Percentiles rank a stretch among this genome's conserved stretches.
phyloP scores from a whole-genome alignment of 2,797 vertebrate species.

The Pseudochirops cupreus region DNA sequence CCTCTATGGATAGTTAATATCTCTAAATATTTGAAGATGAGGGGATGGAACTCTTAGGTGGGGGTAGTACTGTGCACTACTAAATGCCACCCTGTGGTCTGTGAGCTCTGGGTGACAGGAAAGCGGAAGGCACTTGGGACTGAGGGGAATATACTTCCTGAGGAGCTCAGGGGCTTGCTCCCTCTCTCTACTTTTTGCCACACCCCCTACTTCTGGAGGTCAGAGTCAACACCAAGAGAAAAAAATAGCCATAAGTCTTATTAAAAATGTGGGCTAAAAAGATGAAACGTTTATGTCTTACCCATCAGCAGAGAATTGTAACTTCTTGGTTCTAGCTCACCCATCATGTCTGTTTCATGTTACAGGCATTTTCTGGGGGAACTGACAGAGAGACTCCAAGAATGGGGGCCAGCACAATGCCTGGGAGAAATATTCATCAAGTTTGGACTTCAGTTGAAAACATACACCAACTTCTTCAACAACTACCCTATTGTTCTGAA shows the following conservation, averaged over 20 bases:
- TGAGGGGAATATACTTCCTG: neutral
- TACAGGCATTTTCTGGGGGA: conserved; percentile 85
- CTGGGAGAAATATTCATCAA: conserved; percentile 88
- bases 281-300: neutral
- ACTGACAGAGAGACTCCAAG: conserved; percentile 84
- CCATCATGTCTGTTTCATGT: neutral
- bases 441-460: conserved; percentile 86
- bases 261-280: neutral
- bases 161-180: neutral
- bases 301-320: neutral
- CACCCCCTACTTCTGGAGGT: neutral
- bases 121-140: neutral
- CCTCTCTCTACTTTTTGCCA: neutral
- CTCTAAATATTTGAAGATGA: neutral
- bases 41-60: neutral
- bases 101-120: neutral
- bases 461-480: conserved; percentile 91
- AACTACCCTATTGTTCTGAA: conserved; percentile 89
- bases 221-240: neutral
- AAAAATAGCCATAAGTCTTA: neutral
- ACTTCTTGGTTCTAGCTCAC: neutral
- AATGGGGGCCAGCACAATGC: conserved; percentile 89
- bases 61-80: neutral
- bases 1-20: neutral
- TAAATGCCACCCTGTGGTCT: neutral